Conservation (phyloP, 2,888 invertebrate genomes). For the Lycophotia porphyrea region DNA sequence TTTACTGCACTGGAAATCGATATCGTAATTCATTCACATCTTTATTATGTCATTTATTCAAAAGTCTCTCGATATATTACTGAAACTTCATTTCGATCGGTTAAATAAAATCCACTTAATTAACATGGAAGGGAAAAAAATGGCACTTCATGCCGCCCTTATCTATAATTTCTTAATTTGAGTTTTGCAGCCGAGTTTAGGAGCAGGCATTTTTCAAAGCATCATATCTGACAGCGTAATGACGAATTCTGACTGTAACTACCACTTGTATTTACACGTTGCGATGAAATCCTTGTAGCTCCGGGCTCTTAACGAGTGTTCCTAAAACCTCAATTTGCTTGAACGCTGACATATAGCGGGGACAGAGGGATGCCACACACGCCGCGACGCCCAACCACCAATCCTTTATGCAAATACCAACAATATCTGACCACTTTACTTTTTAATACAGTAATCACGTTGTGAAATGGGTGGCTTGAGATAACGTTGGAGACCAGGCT, state of each 20-base stretch:
- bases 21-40: constrained; percentile 84
- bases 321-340: constrained; percentile 82
- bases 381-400: constrained; percentile 75
- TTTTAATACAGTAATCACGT: constrained; percentile 79
- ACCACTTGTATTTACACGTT: constrained; percentile 63
- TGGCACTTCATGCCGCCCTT: constrained; percentile 20
- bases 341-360: constrained; percentile 73
- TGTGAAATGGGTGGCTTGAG: constrained; percentile 68
- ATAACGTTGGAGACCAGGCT: constrained; percentile 53
- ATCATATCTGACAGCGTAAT: constrained; percentile 70
- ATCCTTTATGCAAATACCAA: constrained; percentile 85
- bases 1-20: constrained; percentile 84
- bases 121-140: constrained; percentile 43
- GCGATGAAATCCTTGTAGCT: constrained; percentile 67
- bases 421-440: constrained; percentile 73
- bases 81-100: constrained; percentile 51
- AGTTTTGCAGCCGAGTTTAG: constrained; percentile 40
- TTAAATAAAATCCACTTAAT: constrained; percentile 55
- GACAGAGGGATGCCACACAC: constrained; percentile 80
- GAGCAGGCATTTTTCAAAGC: constrained; percentile 46
- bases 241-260: constrained; percentile 68
- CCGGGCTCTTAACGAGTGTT: constrained; percentile 79
- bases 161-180: constrained; percentile 50
- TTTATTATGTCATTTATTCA: constrained; percentile 82
- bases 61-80: constrained; percentile 63